phyloP scores from a whole-genome alignment of 1,140 invertebrate species.

The Drosophila sucinea region DNA sequence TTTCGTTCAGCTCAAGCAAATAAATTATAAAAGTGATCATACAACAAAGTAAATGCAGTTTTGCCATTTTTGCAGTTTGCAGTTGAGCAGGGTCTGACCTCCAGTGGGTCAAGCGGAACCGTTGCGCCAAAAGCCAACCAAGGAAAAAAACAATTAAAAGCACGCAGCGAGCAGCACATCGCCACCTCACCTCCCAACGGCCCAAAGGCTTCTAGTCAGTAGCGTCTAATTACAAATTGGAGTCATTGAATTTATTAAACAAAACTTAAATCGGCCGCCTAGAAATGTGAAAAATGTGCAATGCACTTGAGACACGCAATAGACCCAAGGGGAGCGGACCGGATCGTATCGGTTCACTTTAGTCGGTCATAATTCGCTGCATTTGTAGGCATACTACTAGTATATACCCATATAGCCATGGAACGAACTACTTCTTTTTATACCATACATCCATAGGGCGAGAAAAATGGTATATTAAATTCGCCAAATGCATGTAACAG shows the following conservation, averaged over 20 bases:
- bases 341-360: constrained; percentile 40
- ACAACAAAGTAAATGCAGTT: constrained; percentile 28
- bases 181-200: background rate
- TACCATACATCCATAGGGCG: too few relatives aligned
- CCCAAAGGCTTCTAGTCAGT: background rate
- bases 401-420: constrained; percentile 29
- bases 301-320: constrained; percentile 72
- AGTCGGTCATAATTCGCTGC: constrained; percentile 71
- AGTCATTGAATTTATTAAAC: constrained; percentile 80
- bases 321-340: background rate
- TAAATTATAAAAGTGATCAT: constrained; percentile 73
- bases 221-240: constrained; percentile 80
- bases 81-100: constrained; percentile 52
- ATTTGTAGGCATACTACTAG: constrained; percentile 24
- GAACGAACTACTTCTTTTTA: constrained; percentile 15
- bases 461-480: too few relatives aligned
- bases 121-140: constrained; percentile 81
- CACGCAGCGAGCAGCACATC: constrained; percentile 71
- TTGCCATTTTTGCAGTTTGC: constrained; percentile 9
- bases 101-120: constrained; percentile 77
- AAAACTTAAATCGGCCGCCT: constrained; percentile 55
- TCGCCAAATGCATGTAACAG: too few relatives aligned
- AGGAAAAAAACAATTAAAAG: constrained; percentile 82
- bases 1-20: constrained; percentile 69
- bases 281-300: constrained; percentile 51